Evolutionary conservation across 2,888 invertebrate genomes (phyloP).

Genomic region (Geophilus truncorum): DNA sequence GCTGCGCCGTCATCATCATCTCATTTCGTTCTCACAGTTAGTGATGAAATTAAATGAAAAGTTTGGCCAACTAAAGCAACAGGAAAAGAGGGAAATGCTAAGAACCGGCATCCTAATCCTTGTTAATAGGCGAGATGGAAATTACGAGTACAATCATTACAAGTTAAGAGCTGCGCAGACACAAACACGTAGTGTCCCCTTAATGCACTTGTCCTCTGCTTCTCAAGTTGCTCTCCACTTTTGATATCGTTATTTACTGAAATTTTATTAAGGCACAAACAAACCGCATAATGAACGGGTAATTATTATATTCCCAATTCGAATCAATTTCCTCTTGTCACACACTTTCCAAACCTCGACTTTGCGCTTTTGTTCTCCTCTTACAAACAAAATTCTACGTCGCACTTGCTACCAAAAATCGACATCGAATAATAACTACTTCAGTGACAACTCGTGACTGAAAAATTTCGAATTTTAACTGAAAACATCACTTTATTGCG

Average conservation of each 20-base stretch:
- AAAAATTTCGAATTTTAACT: no score
- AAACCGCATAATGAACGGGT: not conserved
- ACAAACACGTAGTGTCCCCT: not conserved
- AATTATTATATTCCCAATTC: not conserved
- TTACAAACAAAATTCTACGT: not conserved
- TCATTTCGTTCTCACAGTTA: not conserved
- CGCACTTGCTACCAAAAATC: no score
- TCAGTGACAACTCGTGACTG: no score
- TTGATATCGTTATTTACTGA: constrained; percentile 9
- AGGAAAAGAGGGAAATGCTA: not conserved
- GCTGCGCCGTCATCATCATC: not conserved
- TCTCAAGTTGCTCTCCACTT: constrained; percentile 20
- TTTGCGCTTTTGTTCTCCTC: not conserved
- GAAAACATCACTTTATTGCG: no score
- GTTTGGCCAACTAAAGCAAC: not conserved
- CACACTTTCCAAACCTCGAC: not conserved
- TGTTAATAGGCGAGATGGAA: constrained; percentile 16
- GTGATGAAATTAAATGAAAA: not conserved
- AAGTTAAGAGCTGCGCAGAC: not conserved
- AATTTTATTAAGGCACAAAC: not conserved
- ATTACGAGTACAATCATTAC: constrained; percentile 20
- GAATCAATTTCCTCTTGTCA: not conserved
- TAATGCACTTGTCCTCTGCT: constrained; percentile 8
- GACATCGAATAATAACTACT: no score
- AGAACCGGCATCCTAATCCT: not conserved